Percentiles rank a stretch among this genome's conserved stretches.
phyloP scores from a whole-genome alignment of 2,113 vertebrate genomes.

The Prunella fulvescens region DNA sequence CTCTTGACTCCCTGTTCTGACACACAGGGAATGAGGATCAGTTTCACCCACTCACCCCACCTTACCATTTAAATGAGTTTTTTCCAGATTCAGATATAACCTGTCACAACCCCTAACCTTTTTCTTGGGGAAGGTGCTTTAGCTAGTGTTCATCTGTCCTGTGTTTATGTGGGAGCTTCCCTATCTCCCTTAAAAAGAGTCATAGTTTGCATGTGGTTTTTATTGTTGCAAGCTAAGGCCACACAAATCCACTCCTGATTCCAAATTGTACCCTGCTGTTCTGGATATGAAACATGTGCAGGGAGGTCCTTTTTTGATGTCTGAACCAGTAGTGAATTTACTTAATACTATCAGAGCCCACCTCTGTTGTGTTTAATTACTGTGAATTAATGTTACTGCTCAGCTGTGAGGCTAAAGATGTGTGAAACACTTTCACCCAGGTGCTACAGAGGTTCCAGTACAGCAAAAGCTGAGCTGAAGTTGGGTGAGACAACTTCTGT shows the following conservation, averaged over 20 bases:
- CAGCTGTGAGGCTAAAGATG: background rate
- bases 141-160: background rate
- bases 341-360: background rate
- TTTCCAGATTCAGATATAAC: background rate
- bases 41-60: background rate
- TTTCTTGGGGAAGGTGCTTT: background rate
- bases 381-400: background rate
- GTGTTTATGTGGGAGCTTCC: background rate
- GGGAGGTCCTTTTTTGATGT: background rate
- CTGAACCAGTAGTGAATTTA: background rate
- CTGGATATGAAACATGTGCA: background rate
- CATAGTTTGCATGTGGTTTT: background rate
- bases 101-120: background rate
- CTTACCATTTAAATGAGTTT: background rate
- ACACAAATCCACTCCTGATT: background rate
- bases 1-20: background rate
- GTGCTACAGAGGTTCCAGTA: accelerated
- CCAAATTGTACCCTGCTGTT: background rate
- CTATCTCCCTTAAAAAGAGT: background rate
- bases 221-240: background rate
- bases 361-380: background rate
- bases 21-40: background rate
- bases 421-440: background rate
- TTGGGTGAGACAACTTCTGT: background rate
- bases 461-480: accelerated